phyloP scores from a whole-genome alignment of 2,888 invertebrate species.

The Rapana venosa region DNA sequence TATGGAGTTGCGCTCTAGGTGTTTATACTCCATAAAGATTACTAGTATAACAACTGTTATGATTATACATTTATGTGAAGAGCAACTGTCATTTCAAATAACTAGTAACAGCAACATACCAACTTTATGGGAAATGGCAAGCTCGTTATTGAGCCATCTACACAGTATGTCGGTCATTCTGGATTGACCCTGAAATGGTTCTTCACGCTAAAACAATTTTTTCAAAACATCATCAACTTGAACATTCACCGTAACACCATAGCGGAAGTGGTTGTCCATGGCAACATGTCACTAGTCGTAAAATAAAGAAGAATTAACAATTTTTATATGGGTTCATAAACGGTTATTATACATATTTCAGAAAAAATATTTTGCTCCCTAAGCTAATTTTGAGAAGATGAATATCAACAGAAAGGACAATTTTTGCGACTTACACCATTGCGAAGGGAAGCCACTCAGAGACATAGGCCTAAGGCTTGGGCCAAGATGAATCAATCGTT shows the following conservation, averaged over 20 bases:
- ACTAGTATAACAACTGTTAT: no score
- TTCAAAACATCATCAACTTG: neutral
- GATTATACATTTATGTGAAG: no score
- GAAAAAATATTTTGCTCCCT: neutral
- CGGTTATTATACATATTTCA: neutral
- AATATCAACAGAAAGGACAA: neutral
- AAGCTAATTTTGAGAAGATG: neutral
- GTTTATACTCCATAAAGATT: no score
- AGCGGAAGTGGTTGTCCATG: constrained; percentile 37
- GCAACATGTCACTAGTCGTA: constrained; percentile 39
- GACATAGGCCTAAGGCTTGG: no score
- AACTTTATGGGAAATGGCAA: constrained; percentile 70
- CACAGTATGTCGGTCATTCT: constrained; percentile 78
- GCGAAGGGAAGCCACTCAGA: neutral
- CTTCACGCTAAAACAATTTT: neutral
- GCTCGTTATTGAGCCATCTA: constrained; percentile 77
- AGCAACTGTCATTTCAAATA: neutral
- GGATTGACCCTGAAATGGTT: neutral
- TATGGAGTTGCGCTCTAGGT: no score
- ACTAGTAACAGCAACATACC: constrained; percentile 62
- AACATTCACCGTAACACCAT: neutral
- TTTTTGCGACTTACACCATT: neutral
- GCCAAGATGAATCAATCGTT: no score
- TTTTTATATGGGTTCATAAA: neutral
- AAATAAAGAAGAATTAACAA: neutral